Conservation (phyloP, 2,888 invertebrate genomes). For the Amphipoea oculea region DNA sequence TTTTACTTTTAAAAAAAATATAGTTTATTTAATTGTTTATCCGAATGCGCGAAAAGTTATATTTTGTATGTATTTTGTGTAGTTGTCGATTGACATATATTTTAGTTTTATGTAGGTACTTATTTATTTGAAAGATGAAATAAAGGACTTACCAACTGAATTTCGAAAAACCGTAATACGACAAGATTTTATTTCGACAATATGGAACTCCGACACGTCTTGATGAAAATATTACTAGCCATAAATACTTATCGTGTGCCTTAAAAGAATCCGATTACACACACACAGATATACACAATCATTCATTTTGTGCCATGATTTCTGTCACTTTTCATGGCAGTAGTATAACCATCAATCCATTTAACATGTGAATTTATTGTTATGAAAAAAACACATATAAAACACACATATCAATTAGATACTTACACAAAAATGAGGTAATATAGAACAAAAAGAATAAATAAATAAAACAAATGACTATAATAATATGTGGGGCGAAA, state of each 20-base stretch:
- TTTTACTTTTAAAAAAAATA: not conserved
- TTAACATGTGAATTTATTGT: not conserved
- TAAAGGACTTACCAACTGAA: not conserved
- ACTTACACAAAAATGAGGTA: no score
- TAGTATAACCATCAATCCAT: no score
- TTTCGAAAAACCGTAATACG: no score
- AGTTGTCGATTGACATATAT: not conserved
- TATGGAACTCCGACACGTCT: no score
- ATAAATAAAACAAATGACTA: not conserved
- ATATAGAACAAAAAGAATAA: not conserved
- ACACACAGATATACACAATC: not conserved
- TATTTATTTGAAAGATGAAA: not conserved
- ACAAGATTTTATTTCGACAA: no score
- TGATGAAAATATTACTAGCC: not conserved
- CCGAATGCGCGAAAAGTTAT: not conserved
- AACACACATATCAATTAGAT: not conserved
- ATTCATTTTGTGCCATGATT: not conserved
- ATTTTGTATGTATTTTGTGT: not conserved
- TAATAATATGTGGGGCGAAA: not conserved
- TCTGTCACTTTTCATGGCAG: not conserved
- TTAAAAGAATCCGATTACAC: not conserved
- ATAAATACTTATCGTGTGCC: not conserved
- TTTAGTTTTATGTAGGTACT: not conserved
- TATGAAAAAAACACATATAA: not conserved
- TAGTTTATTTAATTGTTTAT: not conserved